A percentile compares a stretch with the other conserved stretches of the same genome.
Evolutionary conservation across 1,140 invertebrate genomes (phyloP).

Genomic region (Drosophila funebris): DNA sequence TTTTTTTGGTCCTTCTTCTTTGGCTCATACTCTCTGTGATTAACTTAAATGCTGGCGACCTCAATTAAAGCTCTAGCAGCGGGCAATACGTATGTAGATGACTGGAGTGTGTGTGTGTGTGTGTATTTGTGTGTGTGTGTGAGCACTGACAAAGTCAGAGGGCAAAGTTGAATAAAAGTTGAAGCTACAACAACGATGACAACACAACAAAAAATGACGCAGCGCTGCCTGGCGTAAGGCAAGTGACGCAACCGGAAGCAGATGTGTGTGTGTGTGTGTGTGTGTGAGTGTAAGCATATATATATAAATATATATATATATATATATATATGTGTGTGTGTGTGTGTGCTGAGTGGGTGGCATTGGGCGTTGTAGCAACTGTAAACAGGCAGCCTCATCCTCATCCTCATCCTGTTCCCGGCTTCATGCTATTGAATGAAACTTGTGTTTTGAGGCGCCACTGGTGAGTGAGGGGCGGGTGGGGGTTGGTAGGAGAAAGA

Average conservation of each 20-base stretch:
- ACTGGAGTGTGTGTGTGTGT: slow-evolving; percentile 2
- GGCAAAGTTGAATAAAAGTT: slow-evolving; percentile 82
- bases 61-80: slow-evolving; percentile 72
- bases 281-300: neutral
- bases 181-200: slow-evolving; percentile 29
- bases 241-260: slow-evolving; percentile 79
- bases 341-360: neutral
- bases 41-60: slow-evolving; percentile 77
- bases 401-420: slow-evolving; percentile 46
- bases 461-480: neutral
- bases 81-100: slow-evolving; percentile 3
- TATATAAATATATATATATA: neutral
- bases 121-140: neutral
- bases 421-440: slow-evolving; percentile 69
- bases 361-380: neutral
- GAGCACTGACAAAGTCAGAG: slow-evolving; percentile 70
- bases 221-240: slow-evolving; percentile 44
- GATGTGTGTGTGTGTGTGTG: slow-evolving; percentile 17
- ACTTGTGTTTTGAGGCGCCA: slow-evolving; percentile 45
- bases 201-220: slow-evolving; percentile 54
- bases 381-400: neutral
- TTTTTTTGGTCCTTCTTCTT: neutral
- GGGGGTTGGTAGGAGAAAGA: too few relatives aligned
- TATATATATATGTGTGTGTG: neutral
- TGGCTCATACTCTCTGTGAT: too few relatives aligned